Evolutionary conservation across 2,797 vertebrate genomes (phyloP).

Genomic region (Chelidonichthys spinosus): DNA sequence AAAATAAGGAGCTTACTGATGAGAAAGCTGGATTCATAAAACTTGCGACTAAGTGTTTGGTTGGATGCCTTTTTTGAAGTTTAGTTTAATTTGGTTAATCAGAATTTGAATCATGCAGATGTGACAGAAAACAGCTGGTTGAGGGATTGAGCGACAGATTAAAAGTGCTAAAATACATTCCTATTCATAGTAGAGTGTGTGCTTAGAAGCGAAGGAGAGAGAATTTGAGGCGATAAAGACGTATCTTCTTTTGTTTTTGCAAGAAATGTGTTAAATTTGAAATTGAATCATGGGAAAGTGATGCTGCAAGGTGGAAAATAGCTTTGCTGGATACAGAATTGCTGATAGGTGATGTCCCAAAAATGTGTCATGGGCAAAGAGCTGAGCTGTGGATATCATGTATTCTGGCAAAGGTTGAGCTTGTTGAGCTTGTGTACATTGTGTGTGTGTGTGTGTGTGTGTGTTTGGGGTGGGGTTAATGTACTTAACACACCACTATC

Average conservation of each 20-base stretch:
- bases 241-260: not conserved
- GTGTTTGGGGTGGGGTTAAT: conserved; percentile 8
- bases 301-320: conserved; percentile 39
- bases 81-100: not conserved
- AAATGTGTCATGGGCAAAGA: conserved; percentile 47
- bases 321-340: conserved; percentile 50
- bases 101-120: not conserved
- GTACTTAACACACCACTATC: conserved; percentile 30
- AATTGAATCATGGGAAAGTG: conserved; percentile 13
- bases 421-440: conserved; percentile 10
- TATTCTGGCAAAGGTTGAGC: conserved; percentile 39
- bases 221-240: not conserved
- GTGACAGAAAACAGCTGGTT: not conserved
- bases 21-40: conserved; percentile 15
- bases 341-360: conserved; percentile 48
- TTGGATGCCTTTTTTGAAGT: conserved; percentile 6
- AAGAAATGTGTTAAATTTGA: conserved; percentile 7
- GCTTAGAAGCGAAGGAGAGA: not conserved
- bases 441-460: conserved; percentile 10
- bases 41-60: not conserved
- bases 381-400: conserved; percentile 60
- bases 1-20: not conserved
- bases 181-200: not conserved
- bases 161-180: not conserved
- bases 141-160: not conserved